A percentile compares a stretch with the other conserved stretches of the same genome.
These are phyloP conservation scores for Charaxes varanes DNA, from an alignment of 1,140 invertebrate species.

Conservation along the genomic window DNA sequence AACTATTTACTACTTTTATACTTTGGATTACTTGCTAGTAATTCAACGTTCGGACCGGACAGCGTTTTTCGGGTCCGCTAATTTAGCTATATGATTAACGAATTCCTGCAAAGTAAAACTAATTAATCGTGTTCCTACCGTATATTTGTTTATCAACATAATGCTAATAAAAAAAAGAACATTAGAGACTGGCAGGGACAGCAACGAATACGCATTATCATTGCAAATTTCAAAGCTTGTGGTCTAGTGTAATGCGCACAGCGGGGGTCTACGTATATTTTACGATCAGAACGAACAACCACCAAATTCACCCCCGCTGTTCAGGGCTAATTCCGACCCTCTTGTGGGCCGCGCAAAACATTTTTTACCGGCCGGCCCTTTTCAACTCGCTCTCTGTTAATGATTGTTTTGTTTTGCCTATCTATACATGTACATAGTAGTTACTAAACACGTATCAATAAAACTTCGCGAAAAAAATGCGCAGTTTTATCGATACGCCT, in stretches of 20 bases:
- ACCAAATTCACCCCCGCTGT: conserved; percentile 33
- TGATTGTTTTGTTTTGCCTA: conserved; percentile 8
- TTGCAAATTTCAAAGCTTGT: conserved; percentile 19
- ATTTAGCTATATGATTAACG: too few relatives aligned
- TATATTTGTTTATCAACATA: conserved; percentile 2
- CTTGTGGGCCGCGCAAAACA: conserved; percentile 6
- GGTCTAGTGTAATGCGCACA: conserved; percentile 22
- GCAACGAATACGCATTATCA: conserved; percentile 19
- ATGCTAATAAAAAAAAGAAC: conserved; percentile 5
- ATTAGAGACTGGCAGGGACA: conserved; percentile 8
- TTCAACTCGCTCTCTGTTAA: conserved; percentile 11
- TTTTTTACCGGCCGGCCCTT: conserved; percentile 15
- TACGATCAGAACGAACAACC: conserved; percentile 24
- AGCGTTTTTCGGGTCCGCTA: too few relatives aligned
- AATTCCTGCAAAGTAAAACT: too few relatives aligned
- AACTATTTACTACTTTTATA: too few relatives aligned
- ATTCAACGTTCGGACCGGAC: too few relatives aligned
- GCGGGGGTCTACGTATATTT: conserved; percentile 32
- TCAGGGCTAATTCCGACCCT: conserved; percentile 26
- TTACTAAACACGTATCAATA: too few relatives aligned
- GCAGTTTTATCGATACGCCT: too few relatives aligned
- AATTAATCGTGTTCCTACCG: too few relatives aligned
- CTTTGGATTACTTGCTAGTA: too few relatives aligned
- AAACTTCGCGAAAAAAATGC: too few relatives aligned
- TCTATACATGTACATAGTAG: too few relatives aligned